Percentiles rank a stretch among this genome's conserved stretches.
Conservation (phyloP, 2,888 invertebrate species). For the Trichopoda pennipes region DNA sequence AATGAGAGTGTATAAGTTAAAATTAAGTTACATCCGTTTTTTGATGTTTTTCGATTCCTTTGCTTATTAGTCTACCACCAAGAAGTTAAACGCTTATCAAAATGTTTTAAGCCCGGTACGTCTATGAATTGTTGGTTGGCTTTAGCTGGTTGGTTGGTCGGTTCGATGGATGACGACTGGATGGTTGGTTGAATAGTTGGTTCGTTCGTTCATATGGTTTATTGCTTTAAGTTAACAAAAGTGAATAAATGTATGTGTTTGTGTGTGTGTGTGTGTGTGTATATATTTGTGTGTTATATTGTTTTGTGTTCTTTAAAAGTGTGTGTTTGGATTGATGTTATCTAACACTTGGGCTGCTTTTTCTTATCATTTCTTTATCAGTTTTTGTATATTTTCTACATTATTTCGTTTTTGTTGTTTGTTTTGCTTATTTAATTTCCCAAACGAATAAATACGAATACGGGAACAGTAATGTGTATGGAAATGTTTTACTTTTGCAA, state of each 20-base stretch:
- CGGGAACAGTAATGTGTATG: conserved; percentile 53
- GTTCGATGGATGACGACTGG: conserved; percentile 27
- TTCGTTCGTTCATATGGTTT: conserved; percentile 14
- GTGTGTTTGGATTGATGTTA: conserved; percentile 75
- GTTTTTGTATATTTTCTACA: conserved; percentile 74
- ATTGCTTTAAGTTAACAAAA: conserved; percentile 37
- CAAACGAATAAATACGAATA: conserved; percentile 51
- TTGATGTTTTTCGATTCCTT: conserved; percentile 23
- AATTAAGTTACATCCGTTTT: conserved; percentile 61
- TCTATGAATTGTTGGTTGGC: conserved; percentile 49
- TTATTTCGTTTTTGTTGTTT: conserved; percentile 54
- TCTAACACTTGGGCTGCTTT: conserved; percentile 79
- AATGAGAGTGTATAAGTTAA: conserved; percentile 31
- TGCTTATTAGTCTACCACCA: conserved; percentile 16
- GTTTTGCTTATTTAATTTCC: conserved; percentile 50
- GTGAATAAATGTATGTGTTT: conserved; percentile 12
- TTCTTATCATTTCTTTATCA: conserved; percentile 80
- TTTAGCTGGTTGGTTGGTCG: conserved; percentile 45
- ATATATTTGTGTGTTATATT: conserved; percentile 44
- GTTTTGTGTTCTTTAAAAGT: conserved; percentile 45
- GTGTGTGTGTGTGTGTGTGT: conserved; percentile 39
- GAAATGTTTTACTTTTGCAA: conserved; percentile 34
- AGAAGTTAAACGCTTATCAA: conserved; percentile 68
- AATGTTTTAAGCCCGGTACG: conserved; percentile 70
- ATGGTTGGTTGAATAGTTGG: conserved; percentile 33